Evolutionary conservation across 2,113 vertebrate species (phyloP).

Genomic region (Anseranas semipalmata): DNA sequence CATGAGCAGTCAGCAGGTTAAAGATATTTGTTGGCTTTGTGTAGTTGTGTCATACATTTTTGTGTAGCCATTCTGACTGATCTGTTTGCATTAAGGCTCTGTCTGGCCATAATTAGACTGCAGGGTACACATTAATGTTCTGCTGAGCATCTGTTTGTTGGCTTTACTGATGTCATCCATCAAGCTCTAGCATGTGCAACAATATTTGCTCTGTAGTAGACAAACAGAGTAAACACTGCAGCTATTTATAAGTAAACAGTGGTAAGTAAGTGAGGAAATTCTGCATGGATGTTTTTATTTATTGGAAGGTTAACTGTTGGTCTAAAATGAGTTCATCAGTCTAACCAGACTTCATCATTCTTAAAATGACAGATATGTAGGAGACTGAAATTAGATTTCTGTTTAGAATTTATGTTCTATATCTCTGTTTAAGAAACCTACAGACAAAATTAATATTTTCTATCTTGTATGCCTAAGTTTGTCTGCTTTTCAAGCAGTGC

Average conservation of each 20-base stretch:
- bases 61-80: not conserved
- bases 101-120: conserved; percentile 5
- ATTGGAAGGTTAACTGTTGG: not conserved
- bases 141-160: not conserved
- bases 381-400: not conserved
- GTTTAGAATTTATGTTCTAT: not conserved
- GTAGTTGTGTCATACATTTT: not conserved
- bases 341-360: not conserved
- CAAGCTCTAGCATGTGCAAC: not conserved
- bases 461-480: not conserved
- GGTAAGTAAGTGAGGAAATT: not conserved
- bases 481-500: not conserved
- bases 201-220: not conserved
- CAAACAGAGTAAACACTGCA: conserved; percentile 11
- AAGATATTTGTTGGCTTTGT: conserved; percentile 16
- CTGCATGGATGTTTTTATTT: not conserved
- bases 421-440: not conserved
- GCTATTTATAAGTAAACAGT: not conserved
- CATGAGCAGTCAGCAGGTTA: not conserved
- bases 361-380: not conserved
- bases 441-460: not conserved
- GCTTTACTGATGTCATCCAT: not conserved
- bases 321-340: not conserved
- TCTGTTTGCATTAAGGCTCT: conserved; percentile 16
- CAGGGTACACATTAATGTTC: conserved; percentile 3